Percentiles rank a stretch among this genome's conserved stretches.
phyloP scores from a whole-genome alignment of 2,888 invertebrate genomes.

The Drosophila merina region DNA sequence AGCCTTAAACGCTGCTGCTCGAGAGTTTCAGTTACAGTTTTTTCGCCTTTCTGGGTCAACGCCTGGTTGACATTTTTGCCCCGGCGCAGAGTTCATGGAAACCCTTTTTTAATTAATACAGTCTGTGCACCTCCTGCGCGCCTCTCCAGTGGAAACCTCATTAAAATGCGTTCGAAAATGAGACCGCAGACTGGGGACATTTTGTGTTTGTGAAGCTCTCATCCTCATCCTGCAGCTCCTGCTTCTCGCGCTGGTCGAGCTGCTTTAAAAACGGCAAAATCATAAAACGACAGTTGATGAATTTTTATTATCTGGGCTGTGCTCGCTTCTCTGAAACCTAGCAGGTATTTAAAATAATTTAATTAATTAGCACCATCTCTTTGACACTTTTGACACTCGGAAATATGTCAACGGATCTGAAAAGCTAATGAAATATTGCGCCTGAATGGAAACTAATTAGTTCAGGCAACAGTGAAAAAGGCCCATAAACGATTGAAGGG shows the following conservation, averaged over 20 bases:
- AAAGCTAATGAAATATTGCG: conserved; percentile 55
- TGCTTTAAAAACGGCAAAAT: conserved; percentile 50
- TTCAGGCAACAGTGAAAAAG: conserved; percentile 20
- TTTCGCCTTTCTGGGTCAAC: conserved; percentile 60
- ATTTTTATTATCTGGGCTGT: conserved; percentile 46
- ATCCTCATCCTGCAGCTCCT: background rate
- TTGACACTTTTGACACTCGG: conserved; percentile 7
- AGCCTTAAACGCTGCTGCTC: conserved; percentile 30
- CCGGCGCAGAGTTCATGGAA: conserved; percentile 42
- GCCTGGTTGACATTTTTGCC: conserved; percentile 61
- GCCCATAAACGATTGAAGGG: conserved; percentile 1
- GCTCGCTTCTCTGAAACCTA: background rate
- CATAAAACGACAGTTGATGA: conserved; percentile 69
- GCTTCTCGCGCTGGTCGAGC: too few species aligned
- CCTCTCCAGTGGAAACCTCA: conserved; percentile 56
- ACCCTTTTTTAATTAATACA: conserved; percentile 77
- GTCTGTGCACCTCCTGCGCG: conserved; percentile 25
- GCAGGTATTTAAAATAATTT: conserved; percentile 57
- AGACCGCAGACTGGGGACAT: conserved; percentile 26
- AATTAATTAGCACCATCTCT: conserved; percentile 57
- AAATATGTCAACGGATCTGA: conserved; percentile 38
- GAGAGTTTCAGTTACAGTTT: conserved; percentile 17
- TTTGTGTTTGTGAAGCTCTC: conserved; percentile 37
- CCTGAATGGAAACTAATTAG: conserved; percentile 58
- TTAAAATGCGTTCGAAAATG: conserved; percentile 58